phyloP scores from a whole-genome alignment of 2,888 invertebrate species.

The Lordiphosa fenestrarum region DNA sequence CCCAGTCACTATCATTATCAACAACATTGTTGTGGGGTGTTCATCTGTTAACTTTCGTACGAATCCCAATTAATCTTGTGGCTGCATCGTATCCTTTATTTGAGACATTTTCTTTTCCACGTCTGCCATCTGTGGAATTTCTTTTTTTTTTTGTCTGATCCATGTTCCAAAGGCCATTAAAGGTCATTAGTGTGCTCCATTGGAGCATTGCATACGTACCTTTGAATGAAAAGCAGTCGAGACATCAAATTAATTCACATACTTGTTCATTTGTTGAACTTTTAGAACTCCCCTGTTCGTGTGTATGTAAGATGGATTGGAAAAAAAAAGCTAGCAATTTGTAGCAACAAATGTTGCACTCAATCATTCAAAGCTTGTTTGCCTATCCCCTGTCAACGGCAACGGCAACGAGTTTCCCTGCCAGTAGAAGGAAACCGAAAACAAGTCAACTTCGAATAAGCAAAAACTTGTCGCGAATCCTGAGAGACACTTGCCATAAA shows the following conservation, averaged over 20 bases:
- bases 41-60: conserved; percentile 23
- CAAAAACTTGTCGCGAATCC: conserved; percentile 25
- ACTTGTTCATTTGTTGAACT: conserved; percentile 30
- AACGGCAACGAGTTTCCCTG: conserved; percentile 11
- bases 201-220: conserved; percentile 15
- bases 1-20: conserved; percentile 10
- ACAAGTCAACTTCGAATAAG: conserved; percentile 29
- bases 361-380: conserved; percentile 45
- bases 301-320: conserved; percentile 25
- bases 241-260: conserved; percentile 39
- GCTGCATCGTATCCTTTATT: conserved; percentile 21
- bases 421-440: conserved; percentile 9
- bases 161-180: conserved; percentile 12
- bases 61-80: conserved; percentile 42
- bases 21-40: conserved; percentile 1
- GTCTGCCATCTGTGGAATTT: conserved; percentile 34
- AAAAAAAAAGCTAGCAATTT: conserved; percentile 40
- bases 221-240: conserved; percentile 25
- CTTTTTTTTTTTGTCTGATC: conserved; percentile 9
- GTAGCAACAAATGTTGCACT: conserved; percentile 44
- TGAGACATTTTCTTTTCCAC: conserved; percentile 17
- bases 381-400: conserved; percentile 40
- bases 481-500: conserved; percentile 23
- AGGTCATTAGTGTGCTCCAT: conserved; percentile 26
- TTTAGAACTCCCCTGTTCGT: not conserved